Evolutionary conservation across 2,888 invertebrate species (phyloP).

Genomic region (Pycnomerus fuliginosus): DNA sequence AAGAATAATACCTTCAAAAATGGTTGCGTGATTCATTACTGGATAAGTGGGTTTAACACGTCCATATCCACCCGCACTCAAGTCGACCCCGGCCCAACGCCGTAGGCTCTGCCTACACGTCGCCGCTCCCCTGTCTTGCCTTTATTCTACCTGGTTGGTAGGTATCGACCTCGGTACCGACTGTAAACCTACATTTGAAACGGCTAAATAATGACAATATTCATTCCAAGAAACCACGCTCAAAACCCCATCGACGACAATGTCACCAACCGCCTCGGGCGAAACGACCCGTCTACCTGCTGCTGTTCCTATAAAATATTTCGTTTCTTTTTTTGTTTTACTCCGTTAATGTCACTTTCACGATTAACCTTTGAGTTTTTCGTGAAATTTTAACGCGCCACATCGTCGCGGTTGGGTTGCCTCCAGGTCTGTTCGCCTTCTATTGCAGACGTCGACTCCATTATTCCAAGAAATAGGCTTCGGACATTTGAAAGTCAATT

Average conservation of each 20-base stretch:
- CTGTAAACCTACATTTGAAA: too few species aligned
- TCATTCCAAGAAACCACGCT: slow-evolving; percentile 3
- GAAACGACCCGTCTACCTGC: slow-evolving; percentile 34
- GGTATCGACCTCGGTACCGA: slow-evolving; percentile 24
- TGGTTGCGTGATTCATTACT: slow-evolving; percentile 19
- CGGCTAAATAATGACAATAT: slow-evolving; percentile 13
- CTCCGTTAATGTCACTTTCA: slow-evolving; percentile 20
- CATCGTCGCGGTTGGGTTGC: too few species aligned
- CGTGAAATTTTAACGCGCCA: neutral
- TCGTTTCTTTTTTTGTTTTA: slow-evolving; percentile 23
- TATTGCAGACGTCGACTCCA: too few species aligned
- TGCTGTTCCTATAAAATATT: slow-evolving; percentile 13
- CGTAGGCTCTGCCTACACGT: slow-evolving; percentile 33
- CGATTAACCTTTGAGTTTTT: slow-evolving; percentile 17
- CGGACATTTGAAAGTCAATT: slow-evolving; percentile 18
- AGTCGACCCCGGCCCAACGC: too few species aligned
- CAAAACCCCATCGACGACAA: slow-evolving; percentile 8
- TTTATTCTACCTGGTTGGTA: slow-evolving; percentile 7
- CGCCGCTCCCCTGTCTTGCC: slow-evolving; percentile 35
- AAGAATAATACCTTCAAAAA: slow-evolving; percentile 12
- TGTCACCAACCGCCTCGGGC: slow-evolving; percentile 26
- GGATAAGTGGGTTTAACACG: slow-evolving; percentile 33
- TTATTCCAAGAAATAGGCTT: too few species aligned
- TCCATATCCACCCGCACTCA: slow-evolving; percentile 39
- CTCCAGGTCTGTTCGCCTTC: too few species aligned